Conservation (phyloP, 2,888 invertebrate species). For the Xylota segnis region DNA sequence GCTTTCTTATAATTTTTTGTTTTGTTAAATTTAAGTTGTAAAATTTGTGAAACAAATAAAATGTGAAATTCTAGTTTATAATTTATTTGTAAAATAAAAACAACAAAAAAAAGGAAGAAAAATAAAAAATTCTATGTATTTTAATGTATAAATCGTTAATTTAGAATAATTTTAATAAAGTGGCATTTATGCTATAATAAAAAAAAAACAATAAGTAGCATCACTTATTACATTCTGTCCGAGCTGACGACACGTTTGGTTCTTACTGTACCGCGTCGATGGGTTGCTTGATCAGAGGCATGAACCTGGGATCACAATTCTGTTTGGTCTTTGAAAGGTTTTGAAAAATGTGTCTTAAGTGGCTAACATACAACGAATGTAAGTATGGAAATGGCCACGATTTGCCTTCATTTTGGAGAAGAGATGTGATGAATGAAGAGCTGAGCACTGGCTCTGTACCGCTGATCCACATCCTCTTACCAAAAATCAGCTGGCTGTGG, state of each 20-base stretch:
- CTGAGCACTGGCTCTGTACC: too few relatives aligned
- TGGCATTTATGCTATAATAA: constrained; percentile 29
- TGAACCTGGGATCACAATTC: not conserved
- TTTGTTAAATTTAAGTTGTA: constrained; percentile 55
- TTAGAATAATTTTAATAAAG: constrained; percentile 52
- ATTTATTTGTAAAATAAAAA: constrained; percentile 72
- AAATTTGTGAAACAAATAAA: constrained; percentile 30
- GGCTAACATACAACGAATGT: too few relatives aligned
- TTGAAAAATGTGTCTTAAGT: too few relatives aligned
- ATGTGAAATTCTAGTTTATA: constrained; percentile 70
- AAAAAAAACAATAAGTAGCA: too few relatives aligned
- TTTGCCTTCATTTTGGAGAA: too few relatives aligned
- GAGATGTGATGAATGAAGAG: too few relatives aligned
- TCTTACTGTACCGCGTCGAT: not conserved
- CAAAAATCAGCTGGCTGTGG: too few relatives aligned
- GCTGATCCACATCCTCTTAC: too few relatives aligned
- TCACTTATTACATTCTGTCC: not conserved
- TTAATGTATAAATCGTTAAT: constrained; percentile 41
- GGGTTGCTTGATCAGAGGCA: too few relatives aligned
- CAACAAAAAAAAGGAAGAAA: constrained; percentile 22
- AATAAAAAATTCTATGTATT: constrained; percentile 19
- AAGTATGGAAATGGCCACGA: too few relatives aligned
- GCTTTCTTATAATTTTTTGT: constrained; percentile 33
- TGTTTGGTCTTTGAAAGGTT: too few relatives aligned
- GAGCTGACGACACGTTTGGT: not conserved